Percentiles rank a stretch among this genome's conserved stretches.
phyloP scores from a whole-genome alignment of 2,797 vertebrate species.

The Acridotheres tristis region DNA sequence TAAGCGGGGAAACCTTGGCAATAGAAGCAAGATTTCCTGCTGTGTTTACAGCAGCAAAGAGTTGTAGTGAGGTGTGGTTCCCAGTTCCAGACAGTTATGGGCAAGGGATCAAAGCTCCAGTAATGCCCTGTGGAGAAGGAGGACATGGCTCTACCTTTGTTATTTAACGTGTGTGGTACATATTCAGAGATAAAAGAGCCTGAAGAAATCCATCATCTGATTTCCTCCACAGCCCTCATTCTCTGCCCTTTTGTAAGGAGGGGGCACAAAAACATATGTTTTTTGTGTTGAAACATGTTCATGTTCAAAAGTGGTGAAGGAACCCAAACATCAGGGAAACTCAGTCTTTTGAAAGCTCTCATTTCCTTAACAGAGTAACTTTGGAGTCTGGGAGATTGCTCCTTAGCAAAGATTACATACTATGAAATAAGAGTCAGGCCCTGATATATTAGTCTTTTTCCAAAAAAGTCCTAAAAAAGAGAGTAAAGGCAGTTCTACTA shows the following conservation, averaged over 20 bases:
- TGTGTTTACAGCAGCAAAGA: neutral
- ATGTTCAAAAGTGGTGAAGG: rapidly evolving
- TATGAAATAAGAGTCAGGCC: neutral
- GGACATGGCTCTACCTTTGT: neutral
- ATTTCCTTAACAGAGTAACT: neutral
- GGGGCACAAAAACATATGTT: neutral
- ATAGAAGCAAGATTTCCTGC: neutral
- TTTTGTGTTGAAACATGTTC: neutral
- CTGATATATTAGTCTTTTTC: neutral
- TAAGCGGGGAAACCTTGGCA: neutral
- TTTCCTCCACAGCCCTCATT: neutral
- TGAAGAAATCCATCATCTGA: neutral
- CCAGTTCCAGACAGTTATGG: neutral
- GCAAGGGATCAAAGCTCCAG: neutral
- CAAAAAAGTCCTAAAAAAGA: neutral
- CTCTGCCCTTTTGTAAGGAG: neutral
- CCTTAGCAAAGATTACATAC: neutral
- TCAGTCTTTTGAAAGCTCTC: neutral
- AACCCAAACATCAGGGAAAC: neutral
- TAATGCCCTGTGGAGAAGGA: neutral
- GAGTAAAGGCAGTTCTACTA: neutral
- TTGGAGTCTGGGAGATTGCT: neutral
- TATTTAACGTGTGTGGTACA: neutral
- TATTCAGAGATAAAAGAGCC: neutral
- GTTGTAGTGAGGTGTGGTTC: neutral